A percentile compares a stretch with the other conserved stretches of the same genome.
These are phyloP conservation scores for Notodonta ziczac DNA, from an alignment of 2,888 invertebrate species.

Conservation along the genomic window DNA sequence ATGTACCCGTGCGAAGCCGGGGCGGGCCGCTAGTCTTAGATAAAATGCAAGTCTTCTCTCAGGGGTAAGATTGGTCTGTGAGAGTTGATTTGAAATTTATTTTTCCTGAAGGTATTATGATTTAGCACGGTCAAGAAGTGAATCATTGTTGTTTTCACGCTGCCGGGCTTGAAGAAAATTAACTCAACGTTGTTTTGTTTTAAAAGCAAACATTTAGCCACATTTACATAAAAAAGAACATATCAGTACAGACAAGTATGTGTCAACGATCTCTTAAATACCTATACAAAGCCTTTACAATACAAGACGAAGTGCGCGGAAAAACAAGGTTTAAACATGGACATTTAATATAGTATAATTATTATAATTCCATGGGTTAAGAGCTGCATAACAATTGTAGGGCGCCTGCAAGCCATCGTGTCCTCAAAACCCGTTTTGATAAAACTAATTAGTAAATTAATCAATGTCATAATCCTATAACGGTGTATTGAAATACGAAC, in stretches of 20 bases:
- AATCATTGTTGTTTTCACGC: no score
- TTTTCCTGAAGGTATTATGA: neutral
- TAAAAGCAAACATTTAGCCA: neutral
- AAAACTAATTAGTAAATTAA: slow-evolving; percentile 39
- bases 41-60: no score
- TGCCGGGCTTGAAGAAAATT: no score
- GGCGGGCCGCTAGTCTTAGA: no score
- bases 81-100: slow-evolving; percentile 1
- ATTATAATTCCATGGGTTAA: no score
- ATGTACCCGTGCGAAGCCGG: no score
- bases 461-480: slow-evolving; percentile 15
- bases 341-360: no score
- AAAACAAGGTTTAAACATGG: neutral
- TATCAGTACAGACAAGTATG: neutral
- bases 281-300: neutral
- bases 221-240: neutral
- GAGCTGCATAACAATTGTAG: neutral
- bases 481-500: slow-evolving; percentile 7
- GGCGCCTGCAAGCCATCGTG: slow-evolving; percentile 2
- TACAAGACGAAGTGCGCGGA: neutral
- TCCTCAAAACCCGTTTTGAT: slow-evolving; percentile 28
- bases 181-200: no score
- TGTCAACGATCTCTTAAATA: neutral
- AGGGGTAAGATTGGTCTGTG: no score
- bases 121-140: neutral